Base-by-base conservation (phyloP, 2,888 invertebrate genomes). In the Acleris emargana region DNA sequence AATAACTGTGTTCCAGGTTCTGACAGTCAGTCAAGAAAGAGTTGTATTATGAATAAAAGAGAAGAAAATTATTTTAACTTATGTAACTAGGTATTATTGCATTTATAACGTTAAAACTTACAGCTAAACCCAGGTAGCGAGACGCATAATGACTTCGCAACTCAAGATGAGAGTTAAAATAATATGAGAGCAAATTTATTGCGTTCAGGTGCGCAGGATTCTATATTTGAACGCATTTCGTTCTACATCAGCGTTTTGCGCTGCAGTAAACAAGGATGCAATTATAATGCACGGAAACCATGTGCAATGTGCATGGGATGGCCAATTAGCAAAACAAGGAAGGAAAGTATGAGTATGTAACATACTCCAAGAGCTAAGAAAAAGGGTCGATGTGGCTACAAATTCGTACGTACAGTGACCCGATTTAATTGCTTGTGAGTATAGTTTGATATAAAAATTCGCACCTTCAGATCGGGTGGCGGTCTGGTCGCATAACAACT, bases 131-230 rank as follows among this genome's bases (percentile, higher is more conserved):
- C 57, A 66, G 66, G 66, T 66, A 61, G 52, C 59, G 22, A n/a
- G 50, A 47, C 25, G 51, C 55, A 51, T 66, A 61, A 66, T 47
- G 60, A 52, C 57, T 55, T 60, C 45, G 47, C 38, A 38, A 68
- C 69, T 67, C 62, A 22, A 58, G 57, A 54, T 63, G 38, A 51
- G 68, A 20, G 51, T 67, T 69, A 54, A 71, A 73, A 69, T 71
- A 69, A 62, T 71, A 69, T 64, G 60, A 62, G 59, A 52, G 58
- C 45, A 63, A 60, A 73, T 73, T 75, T 72, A 74, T 72, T 69
- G 66, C 71, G 58, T 68, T 70, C 73, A 75, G 73, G 75, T 75
- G 75, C 62, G 47, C 67, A 63, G 66, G 59, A 68, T 64, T 64
- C 64, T 64, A 64, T 64, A 64, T 64, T 64, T 50, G 50, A 49